Base-by-base conservation (phyloP, 2,888 invertebrate species). In the Hecatera dysodea region DNA sequence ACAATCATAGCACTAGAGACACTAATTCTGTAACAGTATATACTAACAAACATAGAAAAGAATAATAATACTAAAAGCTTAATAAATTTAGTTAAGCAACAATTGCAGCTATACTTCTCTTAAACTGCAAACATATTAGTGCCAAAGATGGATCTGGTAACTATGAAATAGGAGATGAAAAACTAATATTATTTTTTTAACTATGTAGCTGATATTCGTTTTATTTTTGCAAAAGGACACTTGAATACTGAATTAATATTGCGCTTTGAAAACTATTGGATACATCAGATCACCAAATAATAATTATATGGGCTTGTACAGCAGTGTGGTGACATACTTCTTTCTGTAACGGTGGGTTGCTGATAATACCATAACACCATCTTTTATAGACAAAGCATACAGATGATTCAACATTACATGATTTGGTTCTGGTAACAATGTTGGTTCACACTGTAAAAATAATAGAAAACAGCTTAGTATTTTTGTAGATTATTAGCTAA, bases 341-440 rank as follows among this genome's bases (percentile, higher is more conserved):
- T 99, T 99, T 82, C 99, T 97, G 93, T 99, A 99, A 80, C 99
- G 97, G 94, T 99, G 99, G 8, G 99, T 99, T 19, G 99, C 99
- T 89, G 99, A 99, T 44, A 99, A 96, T 52, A 99, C 99, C 99
- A 99, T 99, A 5, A 99, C 99, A 62, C 99, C 99, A 94, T 99
- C 99, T 96, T 99, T 99, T 89, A 99, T 99, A 60, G 99, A 99
- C 80, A 99, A 96, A n/a, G 99, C 99, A 94, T 99, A 99, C 67
- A 99, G 96, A 94, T 99, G 99, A 94, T 99, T 99, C 89, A 99
- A 96, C 99, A 99, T 99, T 36, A 99, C 99, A 92, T 99, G 99
- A 93, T 99, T 99, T 62, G 99, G 99, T 96, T 99, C 99, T n/a
- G 99, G 99, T 86, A 99, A 96, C 86, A 99, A 96, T 61, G 99